Evolutionary conservation across 2,113 vertebrate genomes (phyloP), one percentile per base, ranked within the genome.

Genomic region (Damaliscus lunatus): DNA sequence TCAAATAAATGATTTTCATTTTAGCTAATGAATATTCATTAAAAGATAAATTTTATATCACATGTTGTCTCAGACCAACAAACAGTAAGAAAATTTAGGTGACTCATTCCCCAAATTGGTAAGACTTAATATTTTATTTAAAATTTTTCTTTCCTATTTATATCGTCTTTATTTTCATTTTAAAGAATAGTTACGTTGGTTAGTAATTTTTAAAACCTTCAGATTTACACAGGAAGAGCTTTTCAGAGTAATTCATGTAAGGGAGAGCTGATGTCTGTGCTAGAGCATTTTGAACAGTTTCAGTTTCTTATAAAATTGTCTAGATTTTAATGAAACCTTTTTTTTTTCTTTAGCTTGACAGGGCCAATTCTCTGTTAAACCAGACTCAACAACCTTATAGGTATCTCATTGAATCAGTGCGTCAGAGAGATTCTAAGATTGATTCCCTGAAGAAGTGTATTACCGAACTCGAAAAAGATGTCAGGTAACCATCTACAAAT

Each of bases 301-400:
- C 89, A 52, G 27, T 59, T 93, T 90, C 48, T 94, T 94, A 36
- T 77, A 86, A 94, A 36, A 74, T 67, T 74, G 71, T 89, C 25
- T 89, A 57, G 17, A 91, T 48, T 91, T 93, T 96, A 96, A 97
- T 97, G 62, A 67, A 77, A 89, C 31, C 5, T 95, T 25, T 95
- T 16, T 16, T 94, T 31, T 98, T 87, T 97, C 90, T 97, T 97
- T 96, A 99, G 99, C 98, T 99, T 98, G 98, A 99, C 64, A 99
- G 98, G 94, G 99, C 99, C 96, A 99, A 99, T 98, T 99, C 98
- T 74, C 99, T 99, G 93, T 98, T 99, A 93, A 99, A 98, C 98
- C 99, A 99, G 98, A 98, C 99, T 36, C 99, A 99, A 74, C 99
- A 99, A 86, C 99, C 99, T 0, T 99, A 99, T 96, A 99, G 99